Conservation (phyloP, 2,888 invertebrate species). For the Protodeltote pygarga region DNA sequence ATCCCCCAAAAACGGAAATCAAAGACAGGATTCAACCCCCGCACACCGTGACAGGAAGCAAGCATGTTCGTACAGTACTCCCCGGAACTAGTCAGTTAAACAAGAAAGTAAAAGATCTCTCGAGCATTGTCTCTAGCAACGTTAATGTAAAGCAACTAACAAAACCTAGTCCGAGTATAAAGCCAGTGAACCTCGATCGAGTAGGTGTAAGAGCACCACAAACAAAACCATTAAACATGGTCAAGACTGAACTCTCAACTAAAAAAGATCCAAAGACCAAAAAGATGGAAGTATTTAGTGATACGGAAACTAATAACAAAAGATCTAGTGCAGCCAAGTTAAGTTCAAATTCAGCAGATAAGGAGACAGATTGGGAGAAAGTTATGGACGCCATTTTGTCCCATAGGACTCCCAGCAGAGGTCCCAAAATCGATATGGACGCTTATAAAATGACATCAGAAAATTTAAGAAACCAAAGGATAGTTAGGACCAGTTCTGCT, state of each 20-base stretch:
- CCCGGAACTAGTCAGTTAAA: constrained; percentile 26
- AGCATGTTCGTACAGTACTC: constrained; percentile 4
- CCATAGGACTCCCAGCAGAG: constrained; percentile 75
- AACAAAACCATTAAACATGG: constrained; percentile 33
- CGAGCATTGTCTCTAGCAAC: constrained; percentile 4
- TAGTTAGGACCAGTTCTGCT: constrained; percentile 17
- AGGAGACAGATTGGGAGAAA: constrained; percentile 66
- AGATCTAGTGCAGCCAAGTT: constrained; percentile 9
- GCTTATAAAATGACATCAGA: constrained; percentile 53
- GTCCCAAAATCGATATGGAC: constrained; percentile 70
- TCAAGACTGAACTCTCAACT: constrained; percentile 35
- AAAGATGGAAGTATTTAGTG: constrained; percentile 32
- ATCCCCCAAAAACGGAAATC: constrained; percentile 10
- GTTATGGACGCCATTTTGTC: constrained; percentile 73
- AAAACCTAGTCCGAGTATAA: constrained; percentile 22
- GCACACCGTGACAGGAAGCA: constrained; percentile 13
- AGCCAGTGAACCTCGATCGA: constrained; percentile 10
- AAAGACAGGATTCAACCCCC: constrained; percentile 16
- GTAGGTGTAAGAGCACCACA: constrained; percentile 15
- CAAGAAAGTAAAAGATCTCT: constrained; percentile 16
- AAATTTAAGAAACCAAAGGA: constrained; percentile 48
- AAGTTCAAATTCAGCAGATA: constrained; percentile 24
- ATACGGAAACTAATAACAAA: constrained; percentile 22
- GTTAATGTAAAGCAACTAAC: constrained; percentile 20
- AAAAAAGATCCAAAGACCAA: constrained; percentile 22